Evolutionary conservation across 2,888 invertebrate species (phyloP).

Genomic region (Callyntrura sp.): DNA sequence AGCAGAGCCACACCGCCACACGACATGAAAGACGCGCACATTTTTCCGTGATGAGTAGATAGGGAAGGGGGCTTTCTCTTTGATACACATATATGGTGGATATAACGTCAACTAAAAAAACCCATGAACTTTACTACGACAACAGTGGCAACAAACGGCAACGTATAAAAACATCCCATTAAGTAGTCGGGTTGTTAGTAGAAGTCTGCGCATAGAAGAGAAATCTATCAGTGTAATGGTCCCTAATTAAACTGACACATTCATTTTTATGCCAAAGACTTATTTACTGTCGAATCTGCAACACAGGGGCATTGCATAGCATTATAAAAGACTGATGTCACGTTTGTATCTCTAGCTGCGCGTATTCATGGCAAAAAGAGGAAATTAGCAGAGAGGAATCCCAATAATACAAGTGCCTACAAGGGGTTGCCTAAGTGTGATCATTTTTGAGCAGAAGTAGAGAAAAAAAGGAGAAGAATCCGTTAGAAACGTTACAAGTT

Average conservation of each 20-base stretch:
- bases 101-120: not conserved
- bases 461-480: conserved; percentile 2
- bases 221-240: conserved; percentile 36
- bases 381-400: conserved; percentile 5
- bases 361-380: not conserved
- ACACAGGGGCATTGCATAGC: not conserved
- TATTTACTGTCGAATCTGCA: not conserved
- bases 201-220: not conserved
- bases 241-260: conserved; percentile 42
- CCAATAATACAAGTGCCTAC: not conserved
- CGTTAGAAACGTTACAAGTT: conserved; percentile 40
- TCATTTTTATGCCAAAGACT: not conserved
- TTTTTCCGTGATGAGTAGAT: conserved; percentile 47
- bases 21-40: conserved; percentile 51
- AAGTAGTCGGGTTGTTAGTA: not conserved
- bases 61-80: conserved; percentile 28
- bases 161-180: not conserved
- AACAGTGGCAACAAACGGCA: conserved; percentile 5
- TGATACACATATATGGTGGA: not conserved
- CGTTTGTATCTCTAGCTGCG: not conserved
- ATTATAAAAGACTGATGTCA: not conserved
- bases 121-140: not conserved
- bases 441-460: not conserved
- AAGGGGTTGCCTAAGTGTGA: not conserved
- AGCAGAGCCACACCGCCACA: conserved; percentile 74